Base-by-base conservation (phyloP, 2,888 invertebrate species). In the Euplexia lucipara region DNA sequence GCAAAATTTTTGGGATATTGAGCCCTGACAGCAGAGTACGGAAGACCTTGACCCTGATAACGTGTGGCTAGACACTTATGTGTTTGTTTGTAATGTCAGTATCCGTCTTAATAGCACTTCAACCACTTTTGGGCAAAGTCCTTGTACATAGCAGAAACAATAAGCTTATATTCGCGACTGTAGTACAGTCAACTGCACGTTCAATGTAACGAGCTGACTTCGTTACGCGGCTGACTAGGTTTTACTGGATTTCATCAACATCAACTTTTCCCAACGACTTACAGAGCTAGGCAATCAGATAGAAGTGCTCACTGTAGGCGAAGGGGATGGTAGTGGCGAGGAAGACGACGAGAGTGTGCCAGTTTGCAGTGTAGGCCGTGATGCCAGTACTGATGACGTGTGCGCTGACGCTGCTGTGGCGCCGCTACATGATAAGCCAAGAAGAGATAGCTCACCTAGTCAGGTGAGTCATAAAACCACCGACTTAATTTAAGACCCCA, bases 281-380 rank as follows among this genome's bases (percentile, higher is more conserved):
- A 0, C 90, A 95, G 95, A 95, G 68, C 79, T 95, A 79, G 95
- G 95, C 37, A 95, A 95, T 83, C 95, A 95, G 74, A 95, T 95
- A 76, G 95, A 95, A 85, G 95, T 95, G 30, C 82, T 95, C 53
- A 95, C 95, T 0, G 94, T 95, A 0, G 94, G 92, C 4, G 93
- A 92, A 7, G 89, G 89, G 1, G 92, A 92, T 26, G 88, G 89
- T 34, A 91, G 93, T 58, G 93, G 93, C 0, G 92, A 93, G 30
- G 95, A 94, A 59, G 95, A 94, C 16, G 91, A 91, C 18, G 94
- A 94, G 64, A 93, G 93, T 71, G 93, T 92, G 2, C 93, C 94
- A 0, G 94, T 94, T 1, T 91, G 93, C 68, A 92, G 93, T 49
- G 87, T 95, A 70, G 91, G 90, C 0, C 84, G 94, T 0, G 95